Base-by-base conservation (phyloP, 2,888 invertebrate genomes). In the Carabus problematicus region DNA sequence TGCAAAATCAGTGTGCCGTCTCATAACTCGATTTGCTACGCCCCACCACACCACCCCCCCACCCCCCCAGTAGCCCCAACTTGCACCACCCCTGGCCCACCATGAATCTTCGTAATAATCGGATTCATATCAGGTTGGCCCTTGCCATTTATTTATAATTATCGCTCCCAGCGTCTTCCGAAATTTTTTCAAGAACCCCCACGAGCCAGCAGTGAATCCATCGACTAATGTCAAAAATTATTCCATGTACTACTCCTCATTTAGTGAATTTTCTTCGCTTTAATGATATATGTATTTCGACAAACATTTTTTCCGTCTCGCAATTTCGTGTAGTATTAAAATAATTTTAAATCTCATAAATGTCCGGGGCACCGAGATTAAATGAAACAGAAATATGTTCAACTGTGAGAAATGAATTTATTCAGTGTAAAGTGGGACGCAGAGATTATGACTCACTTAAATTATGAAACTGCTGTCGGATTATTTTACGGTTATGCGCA, bases 101-200 rank as follows among this genome's bases (percentile, higher is more conserved):
- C 45, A 64, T 58, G 63, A 54, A 47, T 61, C 62, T 69, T 71
- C 70, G 69, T 56, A 40, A 66, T 64, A 58, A 59, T 58, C 59
- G 58, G 59, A 66, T 66, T 43, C 55, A 55, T 54, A 43, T 79
- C 77, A 77, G 76, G 77, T 74, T 78, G 78, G 78, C 80, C 79
- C 76, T 75, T 74, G 79, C 80, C 80, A 79, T 78, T 79, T 79
- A 80, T 80, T 80, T 77, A 78, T 80, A 80, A 81, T 81, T 80
- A 80, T 79, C 77, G 79, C 78, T 78, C 71, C 62, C 61, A 41
- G 56, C 67, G 71, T 56, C 69, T 64, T 62, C 6, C 2, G 6
- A 66, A 71, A 63, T 67, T 63, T 64, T 69, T 12, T 49, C 59
- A 72, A 67, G 67, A 67, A 70, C 64, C n/a, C n/a, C n/a, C n/a